phyloP scores from a whole-genome alignment of 2,113 vertebrate genomes.

The Fukomys damarensis region DNA sequence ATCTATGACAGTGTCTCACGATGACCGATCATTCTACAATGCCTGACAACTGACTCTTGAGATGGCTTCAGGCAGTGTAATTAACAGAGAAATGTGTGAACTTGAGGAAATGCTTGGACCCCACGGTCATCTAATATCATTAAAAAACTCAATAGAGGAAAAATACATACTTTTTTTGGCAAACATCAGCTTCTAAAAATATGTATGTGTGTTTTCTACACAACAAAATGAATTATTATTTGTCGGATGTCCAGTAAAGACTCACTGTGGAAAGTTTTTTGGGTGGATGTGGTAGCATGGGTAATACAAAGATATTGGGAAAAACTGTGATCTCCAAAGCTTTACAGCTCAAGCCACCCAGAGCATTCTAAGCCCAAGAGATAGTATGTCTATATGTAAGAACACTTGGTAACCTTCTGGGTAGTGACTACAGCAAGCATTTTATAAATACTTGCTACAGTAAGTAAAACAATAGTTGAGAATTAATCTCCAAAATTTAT shows the following conservation, averaged over 20 bases:
- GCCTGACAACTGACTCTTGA: not conserved
- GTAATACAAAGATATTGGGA: not conserved
- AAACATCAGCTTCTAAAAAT: constrained; percentile 19
- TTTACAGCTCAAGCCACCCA: not conserved
- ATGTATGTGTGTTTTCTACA: not conserved
- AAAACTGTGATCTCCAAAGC: not conserved
- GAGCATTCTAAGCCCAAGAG: not conserved
- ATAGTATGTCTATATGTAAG: not conserved
- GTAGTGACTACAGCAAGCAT: not conserved
- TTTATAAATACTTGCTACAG: not conserved
- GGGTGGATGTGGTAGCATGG: not conserved
- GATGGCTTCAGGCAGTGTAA: constrained; percentile 21
- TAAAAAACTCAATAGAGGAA: constrained; percentile 50
- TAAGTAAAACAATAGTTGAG: not conserved
- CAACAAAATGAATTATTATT: not conserved
- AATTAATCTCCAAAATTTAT: not conserved
- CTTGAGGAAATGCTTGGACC: not conserved
- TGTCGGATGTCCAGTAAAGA: not conserved
- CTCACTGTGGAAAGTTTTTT: not conserved
- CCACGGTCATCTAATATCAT: not conserved
- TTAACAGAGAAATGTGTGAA: constrained; percentile 67
- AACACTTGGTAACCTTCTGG: not conserved
- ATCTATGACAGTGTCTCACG: constrained; percentile 31
- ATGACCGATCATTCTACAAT: constrained; percentile 52
- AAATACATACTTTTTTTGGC: not conserved